Percentiles rank a stretch among this genome's conserved stretches.
phyloP scores from a whole-genome alignment of 2,888 invertebrate species.

The Drosophila anomalata region DNA sequence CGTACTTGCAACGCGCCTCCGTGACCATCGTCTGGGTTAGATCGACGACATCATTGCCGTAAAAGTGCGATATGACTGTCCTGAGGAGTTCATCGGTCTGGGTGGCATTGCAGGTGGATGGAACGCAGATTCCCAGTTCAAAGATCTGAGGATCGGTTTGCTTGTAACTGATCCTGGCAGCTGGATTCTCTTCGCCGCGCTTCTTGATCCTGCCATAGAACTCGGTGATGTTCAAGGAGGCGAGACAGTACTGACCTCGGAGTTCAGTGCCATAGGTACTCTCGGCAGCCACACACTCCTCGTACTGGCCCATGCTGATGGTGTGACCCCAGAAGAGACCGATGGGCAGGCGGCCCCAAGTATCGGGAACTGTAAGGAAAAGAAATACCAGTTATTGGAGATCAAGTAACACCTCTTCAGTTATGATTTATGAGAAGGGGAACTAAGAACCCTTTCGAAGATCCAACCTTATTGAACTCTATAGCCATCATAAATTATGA shows the following conservation, averaged over 20 bases:
- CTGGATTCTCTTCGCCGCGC: conserved; percentile 45
- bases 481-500: neutral
- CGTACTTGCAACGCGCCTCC: conserved; percentile 73
- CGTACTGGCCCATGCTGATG: conserved; percentile 84
- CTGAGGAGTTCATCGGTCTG: conserved; percentile 71
- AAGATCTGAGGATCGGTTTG: conserved; percentile 70
- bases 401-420: neutral
- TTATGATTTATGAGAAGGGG: conserved; percentile 18
- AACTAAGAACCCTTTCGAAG: neutral
- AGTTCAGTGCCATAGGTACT: conserved; percentile 66
- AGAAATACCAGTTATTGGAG: neutral
- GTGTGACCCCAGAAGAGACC: conserved; percentile 83
- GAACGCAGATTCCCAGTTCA: conserved; percentile 82
- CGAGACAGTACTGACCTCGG: conserved; percentile 83
- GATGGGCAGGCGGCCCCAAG: conserved; percentile 84
- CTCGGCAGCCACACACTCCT: conserved; percentile 83
- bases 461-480: neutral
- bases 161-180: conserved; percentile 73
- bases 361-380: conserved; percentile 83
- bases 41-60: conserved; percentile 42
- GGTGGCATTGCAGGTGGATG: conserved; percentile 77
- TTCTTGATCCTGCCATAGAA: conserved; percentile 65
- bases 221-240: conserved; percentile 74
- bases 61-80: conserved; percentile 54
- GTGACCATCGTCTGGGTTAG: conserved; percentile 51